These are phyloP conservation scores for Paratilapia polleni DNA, from an alignment of 2,113 vertebrate species.

Conservation along the genomic window DNA sequence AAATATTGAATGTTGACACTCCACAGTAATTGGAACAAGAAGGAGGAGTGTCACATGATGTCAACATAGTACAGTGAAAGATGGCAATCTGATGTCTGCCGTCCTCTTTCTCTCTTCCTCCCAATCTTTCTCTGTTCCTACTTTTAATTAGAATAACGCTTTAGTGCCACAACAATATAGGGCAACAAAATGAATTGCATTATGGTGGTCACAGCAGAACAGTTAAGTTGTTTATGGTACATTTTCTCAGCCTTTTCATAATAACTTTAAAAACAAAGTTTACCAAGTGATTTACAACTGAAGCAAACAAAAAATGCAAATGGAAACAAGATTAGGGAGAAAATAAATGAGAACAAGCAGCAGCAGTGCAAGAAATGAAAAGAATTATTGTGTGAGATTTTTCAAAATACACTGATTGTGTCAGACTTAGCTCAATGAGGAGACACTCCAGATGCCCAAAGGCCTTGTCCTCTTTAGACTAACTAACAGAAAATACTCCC, in stretches of 20 bases:
- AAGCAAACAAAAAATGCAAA: neutral
- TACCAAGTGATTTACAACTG: slow-evolving; percentile 13
- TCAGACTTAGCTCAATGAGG: slow-evolving; percentile 26
- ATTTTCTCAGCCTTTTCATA: slow-evolving; percentile 9
- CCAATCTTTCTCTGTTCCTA: slow-evolving; percentile 31
- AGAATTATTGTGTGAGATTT: neutral
- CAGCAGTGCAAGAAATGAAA: neutral
- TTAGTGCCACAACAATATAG: slow-evolving; percentile 45
- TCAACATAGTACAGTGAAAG: slow-evolving; percentile 47
- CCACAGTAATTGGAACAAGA: slow-evolving; percentile 62
- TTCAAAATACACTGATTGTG: slow-evolving; percentile 16
- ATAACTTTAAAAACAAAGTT: slow-evolving; percentile 40
- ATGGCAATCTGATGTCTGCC: slow-evolving; percentile 39
- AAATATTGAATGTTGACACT: slow-evolving; percentile 73
- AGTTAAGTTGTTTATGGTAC: neutral
- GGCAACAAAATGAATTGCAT: slow-evolving; percentile 54
- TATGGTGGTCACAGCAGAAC: neutral
- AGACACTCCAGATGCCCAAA: slow-evolving; percentile 40
- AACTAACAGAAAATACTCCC: slow-evolving; percentile 18
- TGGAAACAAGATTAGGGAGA: neutral
- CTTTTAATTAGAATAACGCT: slow-evolving; percentile 54
- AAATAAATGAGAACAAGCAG: neutral
- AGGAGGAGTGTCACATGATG: slow-evolving; percentile 57
- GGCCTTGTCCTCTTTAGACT: slow-evolving; percentile 44
- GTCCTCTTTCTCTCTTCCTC: slow-evolving; percentile 35